A percentile compares a stretch with the other conserved stretches of the same genome.
phyloP scores from a whole-genome alignment of 2,888 invertebrate species.

The Drosophila meridiana region DNA sequence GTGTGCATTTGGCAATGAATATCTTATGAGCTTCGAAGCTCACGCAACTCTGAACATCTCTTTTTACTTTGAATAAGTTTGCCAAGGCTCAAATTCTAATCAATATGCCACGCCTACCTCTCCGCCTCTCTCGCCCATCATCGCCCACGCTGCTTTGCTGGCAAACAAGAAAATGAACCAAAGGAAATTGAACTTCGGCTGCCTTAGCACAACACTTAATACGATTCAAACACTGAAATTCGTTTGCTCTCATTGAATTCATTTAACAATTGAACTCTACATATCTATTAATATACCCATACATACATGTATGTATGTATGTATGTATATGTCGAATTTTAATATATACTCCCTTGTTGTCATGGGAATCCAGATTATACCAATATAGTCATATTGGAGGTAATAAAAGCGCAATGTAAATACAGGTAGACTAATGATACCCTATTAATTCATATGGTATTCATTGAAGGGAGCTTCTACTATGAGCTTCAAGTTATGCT shows the following conservation, averaged over 20 bases:
- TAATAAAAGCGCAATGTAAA: no score
- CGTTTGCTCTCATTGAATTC: neutral
- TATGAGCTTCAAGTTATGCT: no score
- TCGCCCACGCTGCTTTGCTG: neutral
- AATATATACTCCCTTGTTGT: no score
- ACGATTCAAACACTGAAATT: neutral
- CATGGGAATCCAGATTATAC: no score
- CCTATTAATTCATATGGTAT: no score
- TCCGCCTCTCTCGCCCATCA: no score
- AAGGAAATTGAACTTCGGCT: neutral
- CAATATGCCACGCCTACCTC: conserved; percentile 44
- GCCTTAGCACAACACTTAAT: neutral
- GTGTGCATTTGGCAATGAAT: conserved; percentile 60
- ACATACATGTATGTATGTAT: no score
- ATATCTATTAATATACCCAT: no score
- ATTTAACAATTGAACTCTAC: neutral
- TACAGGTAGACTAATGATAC: no score
- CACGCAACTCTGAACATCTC: conserved; percentile 46
- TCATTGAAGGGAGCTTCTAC: no score
- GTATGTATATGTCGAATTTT: no score
- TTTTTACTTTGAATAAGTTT: conserved; percentile 58
- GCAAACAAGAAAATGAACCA: neutral
- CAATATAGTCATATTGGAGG: no score
- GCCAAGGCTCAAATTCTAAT: conserved; percentile 57
- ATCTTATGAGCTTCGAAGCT: conserved; percentile 60